Percentiles rank a stretch among this genome's conserved stretches.
Evolutionary conservation across 2,113 vertebrate genomes (phyloP).

Genomic region (Microtus oregoni): DNA sequence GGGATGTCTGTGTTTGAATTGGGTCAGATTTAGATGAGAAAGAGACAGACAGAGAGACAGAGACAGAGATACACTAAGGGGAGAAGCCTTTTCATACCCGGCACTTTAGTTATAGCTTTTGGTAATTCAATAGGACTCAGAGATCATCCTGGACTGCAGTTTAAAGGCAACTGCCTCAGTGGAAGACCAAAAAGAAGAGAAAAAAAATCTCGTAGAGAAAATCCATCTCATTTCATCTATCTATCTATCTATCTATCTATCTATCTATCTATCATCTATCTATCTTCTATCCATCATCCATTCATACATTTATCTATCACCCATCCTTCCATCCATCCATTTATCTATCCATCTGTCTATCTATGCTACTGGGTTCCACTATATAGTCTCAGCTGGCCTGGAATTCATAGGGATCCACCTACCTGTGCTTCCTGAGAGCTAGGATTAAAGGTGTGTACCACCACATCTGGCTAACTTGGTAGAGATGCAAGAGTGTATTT

Average conservation of each 20-base stretch:
- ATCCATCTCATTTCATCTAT: neutral
- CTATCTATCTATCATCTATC: no score
- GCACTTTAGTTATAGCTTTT: neutral
- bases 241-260: no score
- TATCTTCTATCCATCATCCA: neutral
- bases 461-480: neutral
- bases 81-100: neutral
- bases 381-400: neutral
- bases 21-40: constrained; percentile 29
- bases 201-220: neutral
- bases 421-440: neutral
- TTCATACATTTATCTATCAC: neutral
- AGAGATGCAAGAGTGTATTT: neutral
- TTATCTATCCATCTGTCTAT: neutral
- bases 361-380: neutral
- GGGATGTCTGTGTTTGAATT: constrained; percentile 68
- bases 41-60: neutral
- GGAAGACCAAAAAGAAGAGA: neutral
- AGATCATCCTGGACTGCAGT: neutral
- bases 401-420: neutral
- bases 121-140: neutral
- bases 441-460: neutral
- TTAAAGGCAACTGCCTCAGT: neutral
- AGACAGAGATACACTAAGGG: neutral
- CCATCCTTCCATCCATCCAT: neutral